Conservation (phyloP, 2,113 vertebrate genomes). For the Sigmodon hispidus region DNA sequence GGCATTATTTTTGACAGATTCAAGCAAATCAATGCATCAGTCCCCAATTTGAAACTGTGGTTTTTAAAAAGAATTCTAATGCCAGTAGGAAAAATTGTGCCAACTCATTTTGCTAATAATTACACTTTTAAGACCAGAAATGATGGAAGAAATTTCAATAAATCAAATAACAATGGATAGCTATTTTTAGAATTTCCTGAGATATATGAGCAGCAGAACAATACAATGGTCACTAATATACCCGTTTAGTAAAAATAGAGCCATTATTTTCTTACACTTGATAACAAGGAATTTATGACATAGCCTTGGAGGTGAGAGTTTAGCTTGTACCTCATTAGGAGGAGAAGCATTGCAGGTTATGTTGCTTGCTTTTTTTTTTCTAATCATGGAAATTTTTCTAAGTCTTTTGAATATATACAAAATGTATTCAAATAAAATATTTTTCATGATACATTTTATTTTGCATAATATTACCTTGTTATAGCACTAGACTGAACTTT, state of each 20-base stretch:
- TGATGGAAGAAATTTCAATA: slow-evolving; percentile 53
- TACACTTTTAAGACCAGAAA: slow-evolving; percentile 6
- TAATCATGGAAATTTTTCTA: slow-evolving; percentile 48
- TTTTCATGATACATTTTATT: background rate
- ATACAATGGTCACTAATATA: slow-evolving; percentile 54
- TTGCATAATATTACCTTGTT: background rate
- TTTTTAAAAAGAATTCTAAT: background rate
- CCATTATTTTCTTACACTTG: slow-evolving; percentile 50
- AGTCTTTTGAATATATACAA: background rate
- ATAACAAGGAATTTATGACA: slow-evolving; percentile 50
- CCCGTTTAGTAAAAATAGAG: slow-evolving; percentile 70
- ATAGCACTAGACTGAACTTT: background rate
- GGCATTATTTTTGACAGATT: background rate
- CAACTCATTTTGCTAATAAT: slow-evolving; percentile 33
- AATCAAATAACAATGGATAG: slow-evolving; percentile 58
- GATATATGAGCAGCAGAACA: slow-evolving; percentile 67
- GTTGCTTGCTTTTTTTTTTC: slow-evolving; percentile 48
- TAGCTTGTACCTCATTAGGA: slow-evolving; percentile 28
- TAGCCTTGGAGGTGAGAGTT: slow-evolving; percentile 16
- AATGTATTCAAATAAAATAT: background rate
- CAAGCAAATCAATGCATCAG: background rate
- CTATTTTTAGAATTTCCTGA: slow-evolving; percentile 63
- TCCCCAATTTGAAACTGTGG: background rate
- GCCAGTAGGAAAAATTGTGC: background rate
- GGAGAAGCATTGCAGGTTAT: slow-evolving; percentile 43